Percentiles rank a stretch among this genome's conserved stretches.
Evolutionary conservation across 2,888 invertebrate genomes (phyloP).

Genomic region (Automeris io): DNA sequence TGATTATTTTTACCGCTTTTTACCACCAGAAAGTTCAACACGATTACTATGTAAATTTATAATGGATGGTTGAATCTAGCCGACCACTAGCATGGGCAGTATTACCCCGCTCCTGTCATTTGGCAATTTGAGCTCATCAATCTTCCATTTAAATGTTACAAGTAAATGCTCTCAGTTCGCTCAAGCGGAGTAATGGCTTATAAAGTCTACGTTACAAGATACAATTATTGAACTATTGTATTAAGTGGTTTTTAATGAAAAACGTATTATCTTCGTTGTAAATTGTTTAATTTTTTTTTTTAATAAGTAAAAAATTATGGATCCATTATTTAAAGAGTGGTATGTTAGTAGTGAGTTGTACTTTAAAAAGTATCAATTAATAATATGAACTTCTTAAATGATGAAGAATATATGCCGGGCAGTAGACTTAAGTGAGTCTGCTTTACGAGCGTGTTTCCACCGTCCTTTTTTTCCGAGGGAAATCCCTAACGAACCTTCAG

Average conservation of each 20-base stretch:
- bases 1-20: no score
- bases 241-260: constrained; percentile 3
- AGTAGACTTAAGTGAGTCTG: no score
- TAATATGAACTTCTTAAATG: no score
- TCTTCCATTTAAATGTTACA: constrained; percentile 56
- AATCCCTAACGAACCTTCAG: no score
- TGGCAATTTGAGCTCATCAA: constrained; percentile 51
- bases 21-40: constrained; percentile 12
- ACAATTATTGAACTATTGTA: constrained; percentile 13
- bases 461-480: no score
- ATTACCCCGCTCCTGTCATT: constrained; percentile 44
- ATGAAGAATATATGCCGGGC: no score
- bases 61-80: constrained; percentile 47
- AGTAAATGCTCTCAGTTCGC: constrained; percentile 51
- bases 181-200: constrained; percentile 28
- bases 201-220: constrained; percentile 20
- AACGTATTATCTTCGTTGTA: constrained; percentile 1
- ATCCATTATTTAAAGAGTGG: no score
- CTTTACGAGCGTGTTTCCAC: no score
- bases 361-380: no score
- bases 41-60: constrained; percentile 57
- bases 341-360: no score
- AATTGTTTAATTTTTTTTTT: neutral
- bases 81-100: constrained; percentile 40
- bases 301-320: no score